A percentile compares a stretch with the other conserved stretches of the same genome.
Conservation (phyloP, 1,140 invertebrate genomes). For the Harpegnathos saltator region DNA sequence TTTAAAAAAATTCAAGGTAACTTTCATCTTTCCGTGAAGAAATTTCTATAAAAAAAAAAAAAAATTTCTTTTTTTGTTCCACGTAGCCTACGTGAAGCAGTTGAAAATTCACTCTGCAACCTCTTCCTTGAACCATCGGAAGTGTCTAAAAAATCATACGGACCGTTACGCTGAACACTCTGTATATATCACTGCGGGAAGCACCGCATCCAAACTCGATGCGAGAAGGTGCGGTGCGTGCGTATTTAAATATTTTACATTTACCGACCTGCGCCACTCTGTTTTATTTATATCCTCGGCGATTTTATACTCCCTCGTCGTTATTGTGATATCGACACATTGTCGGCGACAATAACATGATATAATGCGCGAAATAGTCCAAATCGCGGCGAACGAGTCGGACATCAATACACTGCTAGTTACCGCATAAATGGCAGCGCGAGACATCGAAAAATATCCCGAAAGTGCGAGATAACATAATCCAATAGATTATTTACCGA, state of each 20-base stretch:
- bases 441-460: constrained; percentile 25
- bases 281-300: background rate
- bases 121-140: no score
- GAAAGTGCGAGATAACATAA: background rate
- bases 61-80: no score
- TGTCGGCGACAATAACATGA: constrained; percentile 7
- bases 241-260: background rate
- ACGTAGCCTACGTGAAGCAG: no score
- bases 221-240: background rate
- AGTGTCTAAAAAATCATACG: no score
- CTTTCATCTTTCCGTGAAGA: no score
- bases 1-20: no score
- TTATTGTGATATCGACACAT: background rate
- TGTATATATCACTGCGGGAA: no score
- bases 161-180: no score
- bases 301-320: background rate
- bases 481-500: constrained; percentile 16
- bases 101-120: no score
- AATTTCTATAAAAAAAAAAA: no score
- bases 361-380: constrained; percentile 22
- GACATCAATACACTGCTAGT: background rate
- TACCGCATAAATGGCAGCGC: constrained; percentile 21
- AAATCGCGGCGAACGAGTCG: background rate
- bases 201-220: no score
- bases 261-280: background rate